These are phyloP conservation scores for Dryobates pubescens DNA, from an alignment of 2,797 vertebrate genomes.

Conservation along the genomic window DNA sequence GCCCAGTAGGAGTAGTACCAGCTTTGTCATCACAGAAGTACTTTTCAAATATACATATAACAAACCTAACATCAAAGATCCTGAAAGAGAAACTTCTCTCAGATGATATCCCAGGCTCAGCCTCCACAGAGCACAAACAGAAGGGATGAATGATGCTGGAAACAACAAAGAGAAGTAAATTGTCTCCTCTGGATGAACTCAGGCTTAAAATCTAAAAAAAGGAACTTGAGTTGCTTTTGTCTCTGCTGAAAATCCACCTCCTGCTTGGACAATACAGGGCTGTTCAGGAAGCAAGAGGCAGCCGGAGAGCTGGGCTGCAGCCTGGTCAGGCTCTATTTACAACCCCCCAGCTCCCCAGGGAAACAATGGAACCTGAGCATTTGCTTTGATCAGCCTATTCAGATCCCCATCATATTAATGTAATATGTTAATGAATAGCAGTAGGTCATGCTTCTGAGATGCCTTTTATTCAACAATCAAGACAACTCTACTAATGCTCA, in stretches of 20 bases:
- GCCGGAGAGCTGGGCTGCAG: background rate
- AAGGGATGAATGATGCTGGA: slow-evolving; percentile 56
- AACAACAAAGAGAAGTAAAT: slow-evolving; percentile 63
- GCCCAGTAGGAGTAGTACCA: slow-evolving; percentile 35
- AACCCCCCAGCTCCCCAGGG: background rate
- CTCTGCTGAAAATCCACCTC: slow-evolving; percentile 55
- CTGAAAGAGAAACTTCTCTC: slow-evolving; percentile 51
- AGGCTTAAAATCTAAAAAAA: slow-evolving; percentile 41
- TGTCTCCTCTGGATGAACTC: slow-evolving; percentile 55
- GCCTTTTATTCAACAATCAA: background rate
- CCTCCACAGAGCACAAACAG: slow-evolving; percentile 47
- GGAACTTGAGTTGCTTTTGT: slow-evolving; percentile 32
- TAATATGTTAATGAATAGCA: slow-evolving; percentile 21
- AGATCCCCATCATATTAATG: background rate
- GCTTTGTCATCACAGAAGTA: slow-evolving; percentile 58
- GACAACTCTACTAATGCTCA: background rate
- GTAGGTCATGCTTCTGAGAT: background rate
- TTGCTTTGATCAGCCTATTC: background rate
- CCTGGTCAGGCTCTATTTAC: slow-evolving; percentile 14
- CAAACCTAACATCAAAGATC: slow-evolving; percentile 67
- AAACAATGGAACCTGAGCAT: background rate
- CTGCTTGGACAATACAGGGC: background rate
- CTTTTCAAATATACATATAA: slow-evolving; percentile 71
- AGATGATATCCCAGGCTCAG: slow-evolving; percentile 48
- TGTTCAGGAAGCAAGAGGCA: background rate